phyloP scores from a whole-genome alignment of 2,797 vertebrate species.

The Artibeus lituratus region DNA sequence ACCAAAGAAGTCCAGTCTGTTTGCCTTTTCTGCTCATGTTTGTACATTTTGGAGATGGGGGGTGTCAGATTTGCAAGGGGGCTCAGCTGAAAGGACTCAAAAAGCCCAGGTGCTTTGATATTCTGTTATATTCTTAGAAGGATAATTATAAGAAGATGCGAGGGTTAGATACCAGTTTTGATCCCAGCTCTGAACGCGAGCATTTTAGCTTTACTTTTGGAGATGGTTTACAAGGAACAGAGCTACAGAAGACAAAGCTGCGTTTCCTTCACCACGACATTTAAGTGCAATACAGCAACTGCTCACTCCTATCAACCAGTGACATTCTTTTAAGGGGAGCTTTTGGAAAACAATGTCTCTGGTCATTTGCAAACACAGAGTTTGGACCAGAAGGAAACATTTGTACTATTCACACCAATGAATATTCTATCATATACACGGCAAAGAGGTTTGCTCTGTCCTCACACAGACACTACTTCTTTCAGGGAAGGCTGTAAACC shows the following conservation, averaged over 20 bases:
- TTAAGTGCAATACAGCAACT: constrained; percentile 86
- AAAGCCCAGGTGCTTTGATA: constrained; percentile 76
- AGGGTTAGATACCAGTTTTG: constrained; percentile 84
- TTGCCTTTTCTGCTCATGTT: constrained; percentile 64
- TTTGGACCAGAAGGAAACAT: constrained; percentile 85
- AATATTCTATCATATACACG: constrained; percentile 85
- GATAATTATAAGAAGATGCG: constrained; percentile 80
- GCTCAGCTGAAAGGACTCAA: constrained; percentile 79
- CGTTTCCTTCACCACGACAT: constrained; percentile 84
- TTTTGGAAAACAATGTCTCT: constrained; percentile 85
- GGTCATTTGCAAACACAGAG: constrained; percentile 83
- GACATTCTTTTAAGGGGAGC: constrained; percentile 84
- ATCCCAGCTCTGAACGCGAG: constrained; percentile 82
- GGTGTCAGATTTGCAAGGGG: constrained; percentile 77
- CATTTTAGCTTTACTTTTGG: constrained; percentile 79
- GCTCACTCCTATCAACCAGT: constrained; percentile 84
- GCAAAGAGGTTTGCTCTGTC: constrained; percentile 82
- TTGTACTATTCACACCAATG: constrained; percentile 85
- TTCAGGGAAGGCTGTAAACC: constrained; percentile 81
- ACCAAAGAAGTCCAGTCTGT: constrained; percentile 69
- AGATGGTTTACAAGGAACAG: constrained; percentile 84
- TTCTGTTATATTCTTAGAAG: constrained; percentile 75
- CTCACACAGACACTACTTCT: constrained; percentile 81
- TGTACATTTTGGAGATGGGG: constrained; percentile 61
- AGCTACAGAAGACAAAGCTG: constrained; percentile 84